phyloP scores from a whole-genome alignment of 2,888 invertebrate genomes.

The Thelaira solivaga region DNA sequence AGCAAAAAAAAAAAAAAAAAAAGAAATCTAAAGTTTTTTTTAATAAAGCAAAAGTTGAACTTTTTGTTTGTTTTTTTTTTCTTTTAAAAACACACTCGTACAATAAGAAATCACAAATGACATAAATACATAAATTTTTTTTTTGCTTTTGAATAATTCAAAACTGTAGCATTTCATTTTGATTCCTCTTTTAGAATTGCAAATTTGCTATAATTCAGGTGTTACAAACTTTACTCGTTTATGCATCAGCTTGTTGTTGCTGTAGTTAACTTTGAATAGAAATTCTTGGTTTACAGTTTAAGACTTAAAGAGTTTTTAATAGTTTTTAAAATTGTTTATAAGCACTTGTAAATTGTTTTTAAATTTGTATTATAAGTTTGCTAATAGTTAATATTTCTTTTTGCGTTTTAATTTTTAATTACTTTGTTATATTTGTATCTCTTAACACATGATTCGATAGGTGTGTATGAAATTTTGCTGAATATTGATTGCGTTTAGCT shows the following conservation, averaged over 20 bases:
- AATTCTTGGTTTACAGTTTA: neutral
- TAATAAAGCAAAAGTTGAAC: neutral
- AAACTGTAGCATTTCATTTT: neutral
- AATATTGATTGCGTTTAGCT: too few relatives aligned
- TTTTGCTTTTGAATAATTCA: constrained; percentile 12
- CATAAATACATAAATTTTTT: constrained; percentile 7
- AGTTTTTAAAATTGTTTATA: neutral
- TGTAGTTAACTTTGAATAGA: neutral
- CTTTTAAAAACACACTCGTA: neutral
- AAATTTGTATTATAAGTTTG: neutral
- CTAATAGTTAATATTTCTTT: neutral
- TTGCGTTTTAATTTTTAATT: too few relatives aligned
- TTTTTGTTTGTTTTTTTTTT: neutral
- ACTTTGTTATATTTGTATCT: neutral
- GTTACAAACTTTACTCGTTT: neutral
- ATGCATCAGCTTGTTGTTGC: neutral
- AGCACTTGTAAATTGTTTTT: neutral
- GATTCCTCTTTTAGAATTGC: constrained; percentile 5
- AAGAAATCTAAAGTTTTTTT: neutral
- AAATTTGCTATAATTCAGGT: constrained; percentile 14
- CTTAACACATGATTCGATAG: too few relatives aligned
- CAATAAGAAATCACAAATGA: neutral
- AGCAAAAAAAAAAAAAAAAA: neutral
- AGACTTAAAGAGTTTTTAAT: neutral
- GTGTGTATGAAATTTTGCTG: too few relatives aligned